Conservation (phyloP, 1,140 invertebrate species). For the Papilio dardanus region DNA sequence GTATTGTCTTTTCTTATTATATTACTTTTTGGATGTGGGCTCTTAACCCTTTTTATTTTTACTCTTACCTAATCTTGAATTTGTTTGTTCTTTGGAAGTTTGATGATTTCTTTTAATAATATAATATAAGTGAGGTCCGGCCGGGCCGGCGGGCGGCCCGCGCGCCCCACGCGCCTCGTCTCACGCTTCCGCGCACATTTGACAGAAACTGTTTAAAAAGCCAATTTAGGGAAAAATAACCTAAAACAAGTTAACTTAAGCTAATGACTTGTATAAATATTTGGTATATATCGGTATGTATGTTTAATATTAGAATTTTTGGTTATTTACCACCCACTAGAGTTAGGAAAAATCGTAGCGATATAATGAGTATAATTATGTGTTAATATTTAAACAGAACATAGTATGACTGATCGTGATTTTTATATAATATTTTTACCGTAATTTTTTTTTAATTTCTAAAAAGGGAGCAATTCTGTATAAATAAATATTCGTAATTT, state of each 20-base stretch:
- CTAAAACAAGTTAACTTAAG: conserved; percentile 81
- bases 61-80: conserved; percentile 57
- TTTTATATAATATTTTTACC: conserved; percentile 74
- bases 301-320: conserved; percentile 82
- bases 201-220: conserved; percentile 74
- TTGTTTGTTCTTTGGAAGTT: conserved; percentile 62
- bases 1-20: conserved; percentile 68
- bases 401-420: conserved; percentile 80
- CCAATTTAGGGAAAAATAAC: conserved; percentile 77
- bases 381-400: conserved; percentile 79
- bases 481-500: conserved; percentile 78
- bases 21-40: conserved; percentile 76
- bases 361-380: conserved; percentile 78
- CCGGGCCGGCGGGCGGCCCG: conserved; percentile 58
- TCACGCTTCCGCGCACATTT: conserved; percentile 57
- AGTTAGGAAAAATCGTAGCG: conserved; percentile 78
- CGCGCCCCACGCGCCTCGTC: conserved; percentile 31
- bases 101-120: conserved; percentile 79
- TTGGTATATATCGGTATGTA: conserved; percentile 81
- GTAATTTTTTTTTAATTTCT: conserved; percentile 65
- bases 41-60: conserved; percentile 66
- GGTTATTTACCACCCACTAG: conserved; percentile 80
- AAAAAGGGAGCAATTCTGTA: conserved; percentile 76
- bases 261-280: conserved; percentile 82
- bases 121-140: conserved; percentile 53